Evolutionary conservation across 2,888 invertebrate genomes (phyloP).

Genomic region (Diploptera punctata): DNA sequence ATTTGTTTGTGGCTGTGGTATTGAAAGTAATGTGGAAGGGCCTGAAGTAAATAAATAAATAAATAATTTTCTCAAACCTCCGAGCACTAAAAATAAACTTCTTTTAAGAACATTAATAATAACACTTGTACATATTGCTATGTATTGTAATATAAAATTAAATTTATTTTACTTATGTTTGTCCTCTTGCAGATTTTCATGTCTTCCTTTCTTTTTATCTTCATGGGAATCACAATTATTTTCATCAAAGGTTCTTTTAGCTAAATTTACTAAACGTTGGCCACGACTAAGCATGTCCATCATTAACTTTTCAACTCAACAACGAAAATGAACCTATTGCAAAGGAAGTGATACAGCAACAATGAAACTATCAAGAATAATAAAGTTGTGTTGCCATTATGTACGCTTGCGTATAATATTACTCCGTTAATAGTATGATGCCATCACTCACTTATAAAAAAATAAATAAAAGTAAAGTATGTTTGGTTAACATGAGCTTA

Average conservation of each 20-base stretch:
- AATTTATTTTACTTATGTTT: no score
- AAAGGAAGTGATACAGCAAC: neutral
- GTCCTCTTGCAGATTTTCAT: no score
- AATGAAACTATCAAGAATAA: constrained; percentile 1
- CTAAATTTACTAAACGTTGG: constrained; percentile 2
- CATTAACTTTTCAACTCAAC: constrained; percentile 6
- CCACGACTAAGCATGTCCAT: neutral
- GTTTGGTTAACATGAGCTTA: neutral
- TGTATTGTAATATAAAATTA: no score
- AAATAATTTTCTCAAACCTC: no score
- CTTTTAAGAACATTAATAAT: no score
- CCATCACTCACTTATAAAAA: neutral
- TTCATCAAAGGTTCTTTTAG: neutral
- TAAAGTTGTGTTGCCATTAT: neutral
- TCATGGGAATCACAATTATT: neutral
- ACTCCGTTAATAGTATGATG: neutral
- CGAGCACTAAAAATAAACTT: no score
- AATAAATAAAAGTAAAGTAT: neutral
- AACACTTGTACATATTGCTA: no score
- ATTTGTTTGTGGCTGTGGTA: no score
- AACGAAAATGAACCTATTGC: neutral
- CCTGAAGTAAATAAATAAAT: no score
- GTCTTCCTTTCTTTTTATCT: no score
- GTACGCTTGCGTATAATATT: neutral
- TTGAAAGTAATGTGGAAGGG: no score